A percentile compares a stretch with the other conserved stretches of the same genome.
Evolutionary conservation across 2,888 invertebrate species (phyloP).

Genomic region (Drosophila koepferae): DNA sequence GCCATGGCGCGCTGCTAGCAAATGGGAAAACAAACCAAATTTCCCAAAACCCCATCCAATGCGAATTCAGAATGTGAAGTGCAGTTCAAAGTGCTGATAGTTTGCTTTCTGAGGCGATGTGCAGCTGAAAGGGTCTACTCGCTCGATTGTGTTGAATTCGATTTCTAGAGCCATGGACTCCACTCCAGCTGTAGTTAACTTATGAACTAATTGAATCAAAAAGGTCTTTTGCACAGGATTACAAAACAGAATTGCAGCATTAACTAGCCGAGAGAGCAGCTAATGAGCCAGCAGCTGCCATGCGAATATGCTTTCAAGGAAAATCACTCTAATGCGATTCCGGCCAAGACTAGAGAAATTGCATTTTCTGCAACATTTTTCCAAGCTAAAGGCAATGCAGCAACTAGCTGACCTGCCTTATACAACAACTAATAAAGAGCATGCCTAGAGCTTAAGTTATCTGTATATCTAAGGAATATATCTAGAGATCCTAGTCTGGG

Average conservation of each 20-base stretch:
- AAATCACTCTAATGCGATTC: background rate
- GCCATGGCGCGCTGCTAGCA: constrained; percentile 10
- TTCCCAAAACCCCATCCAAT: background rate
- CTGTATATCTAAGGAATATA: background rate
- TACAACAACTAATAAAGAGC: background rate
- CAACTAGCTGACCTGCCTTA: too few relatives aligned
- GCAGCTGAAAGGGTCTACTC: background rate
- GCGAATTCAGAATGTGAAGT: constrained; percentile 17
- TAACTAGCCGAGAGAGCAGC: background rate
- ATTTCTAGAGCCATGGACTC: constrained; percentile 18
- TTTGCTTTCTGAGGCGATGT: constrained; percentile 37
- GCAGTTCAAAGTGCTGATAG: constrained; percentile 53
- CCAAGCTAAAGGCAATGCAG: too few relatives aligned
- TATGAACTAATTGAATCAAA: constrained; percentile 7
- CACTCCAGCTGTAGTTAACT: constrained; percentile 1
- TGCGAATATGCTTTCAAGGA: background rate
- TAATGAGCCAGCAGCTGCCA: constrained; percentile 1
- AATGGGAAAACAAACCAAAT: constrained; percentile 3
- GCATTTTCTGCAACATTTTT: background rate
- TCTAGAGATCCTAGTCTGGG: background rate
- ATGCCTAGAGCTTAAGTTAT: background rate
- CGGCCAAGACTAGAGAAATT: background rate
- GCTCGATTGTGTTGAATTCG: constrained; percentile 28
- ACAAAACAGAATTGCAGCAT: constrained; percentile 6
- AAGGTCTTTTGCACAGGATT: constrained; percentile 1